Evolutionary conservation across 2,113 vertebrate species (phyloP).

Genomic region (Phylloscopus trochiloides): DNA sequence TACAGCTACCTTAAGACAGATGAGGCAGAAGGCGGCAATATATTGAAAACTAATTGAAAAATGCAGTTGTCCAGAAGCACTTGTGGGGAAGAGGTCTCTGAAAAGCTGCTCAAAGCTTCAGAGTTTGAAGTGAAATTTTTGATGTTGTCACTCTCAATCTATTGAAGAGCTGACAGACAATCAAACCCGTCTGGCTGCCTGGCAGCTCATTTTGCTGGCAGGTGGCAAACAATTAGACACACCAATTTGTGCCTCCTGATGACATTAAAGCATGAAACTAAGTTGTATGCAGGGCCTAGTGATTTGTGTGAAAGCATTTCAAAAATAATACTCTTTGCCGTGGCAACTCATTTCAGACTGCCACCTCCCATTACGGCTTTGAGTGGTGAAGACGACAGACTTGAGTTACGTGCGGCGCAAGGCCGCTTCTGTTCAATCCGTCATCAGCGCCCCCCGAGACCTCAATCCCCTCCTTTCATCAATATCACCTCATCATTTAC

Average conservation of each 20-base stretch:
- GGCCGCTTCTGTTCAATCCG: slow-evolving; percentile 98
- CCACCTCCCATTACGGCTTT: slow-evolving; percentile 93
- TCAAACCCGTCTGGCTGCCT: slow-evolving; percentile 88
- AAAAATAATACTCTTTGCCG: slow-evolving; percentile 99
- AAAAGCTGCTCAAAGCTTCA: slow-evolving; percentile 75
- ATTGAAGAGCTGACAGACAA: slow-evolving; percentile 88
- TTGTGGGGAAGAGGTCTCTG: slow-evolving; percentile 73
- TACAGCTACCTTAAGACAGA: slow-evolving; percentile 75
- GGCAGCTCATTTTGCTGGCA: slow-evolving; percentile 99
- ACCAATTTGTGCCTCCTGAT: slow-evolving; percentile 92
- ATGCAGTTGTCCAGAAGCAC: slow-evolving; percentile 77
- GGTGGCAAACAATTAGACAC: slow-evolving; percentile 99
- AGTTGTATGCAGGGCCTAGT: slow-evolving; percentile 90
- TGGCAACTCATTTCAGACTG: slow-evolving; percentile 97
- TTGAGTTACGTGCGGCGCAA: slow-evolving; percentile 76
- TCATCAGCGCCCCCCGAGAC: slow-evolving; percentile 93
- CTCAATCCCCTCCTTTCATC: slow-evolving; percentile 88
- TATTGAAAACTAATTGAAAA: slow-evolving; percentile 82
- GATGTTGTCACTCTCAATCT: slow-evolving; percentile 96
- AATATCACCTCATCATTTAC: slow-evolving; percentile 87
- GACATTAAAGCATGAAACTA: slow-evolving; percentile 95
- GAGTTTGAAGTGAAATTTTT: slow-evolving; percentile 86
- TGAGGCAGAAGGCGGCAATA: slow-evolving; percentile 72
- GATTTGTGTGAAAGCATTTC: slow-evolving; percentile 99
- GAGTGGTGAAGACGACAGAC: slow-evolving; percentile 92